Percentiles rank a stretch among this genome's conserved stretches.
Evolutionary conservation across 2,797 vertebrate species (phyloP).

Genomic region (Aselliscus stoliczkanus): DNA sequence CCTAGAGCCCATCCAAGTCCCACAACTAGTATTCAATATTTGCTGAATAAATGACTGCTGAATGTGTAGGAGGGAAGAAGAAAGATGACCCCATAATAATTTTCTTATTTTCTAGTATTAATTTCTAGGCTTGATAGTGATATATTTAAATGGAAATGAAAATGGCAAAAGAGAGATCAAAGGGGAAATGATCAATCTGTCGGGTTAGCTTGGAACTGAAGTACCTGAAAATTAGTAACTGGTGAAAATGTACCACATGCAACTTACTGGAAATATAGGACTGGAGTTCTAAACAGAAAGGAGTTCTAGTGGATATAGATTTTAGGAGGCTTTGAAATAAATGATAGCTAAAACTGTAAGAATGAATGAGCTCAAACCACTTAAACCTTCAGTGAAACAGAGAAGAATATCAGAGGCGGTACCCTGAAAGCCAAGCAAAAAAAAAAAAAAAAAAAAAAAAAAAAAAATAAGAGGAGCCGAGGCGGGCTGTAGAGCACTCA

Average conservation of each 20-base stretch:
- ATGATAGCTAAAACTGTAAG: background rate
- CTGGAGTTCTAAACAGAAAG: background rate
- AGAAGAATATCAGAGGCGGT: background rate
- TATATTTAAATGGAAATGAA: background rate
- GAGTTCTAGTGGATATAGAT: background rate
- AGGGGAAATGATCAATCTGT: background rate
- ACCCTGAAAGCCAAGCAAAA: background rate
- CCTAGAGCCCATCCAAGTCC: background rate
- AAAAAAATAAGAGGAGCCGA: background rate
- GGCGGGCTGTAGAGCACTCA: background rate
- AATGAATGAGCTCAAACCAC: background rate
- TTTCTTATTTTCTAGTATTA: background rate
- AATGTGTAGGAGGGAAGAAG: background rate
- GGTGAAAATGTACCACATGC: background rate
- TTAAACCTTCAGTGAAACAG: background rate
- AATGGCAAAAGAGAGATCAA: background rate
- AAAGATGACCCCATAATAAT: background rate
- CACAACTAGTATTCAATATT: background rate
- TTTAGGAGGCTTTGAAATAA: background rate
- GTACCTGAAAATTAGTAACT: background rate
- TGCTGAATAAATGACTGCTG: background rate
- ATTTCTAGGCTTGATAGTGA: background rate
- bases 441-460: background rate
- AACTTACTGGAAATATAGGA: background rate
- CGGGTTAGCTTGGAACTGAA: background rate